Percentiles rank a stretch among this genome's conserved stretches.
Evolutionary conservation across 2,888 invertebrate genomes (phyloP).

Genomic region (Matsumyia berberina): DNA sequence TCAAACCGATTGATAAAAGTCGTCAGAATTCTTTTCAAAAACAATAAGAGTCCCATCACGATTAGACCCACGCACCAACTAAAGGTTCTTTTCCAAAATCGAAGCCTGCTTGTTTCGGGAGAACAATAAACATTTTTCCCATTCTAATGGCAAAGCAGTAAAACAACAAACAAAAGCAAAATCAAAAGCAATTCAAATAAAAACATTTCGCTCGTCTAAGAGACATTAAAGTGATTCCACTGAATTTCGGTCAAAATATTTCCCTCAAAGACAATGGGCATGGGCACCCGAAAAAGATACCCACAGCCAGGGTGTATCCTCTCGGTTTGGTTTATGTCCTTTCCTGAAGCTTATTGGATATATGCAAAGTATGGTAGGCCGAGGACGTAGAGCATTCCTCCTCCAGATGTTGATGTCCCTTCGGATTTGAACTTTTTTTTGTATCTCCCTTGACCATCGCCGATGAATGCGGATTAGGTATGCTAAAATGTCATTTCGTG

Average conservation of each 20-base stretch:
- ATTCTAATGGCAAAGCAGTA: slow-evolving; percentile 71
- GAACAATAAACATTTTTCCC: slow-evolving; percentile 76
- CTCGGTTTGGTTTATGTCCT: slow-evolving; percentile 58
- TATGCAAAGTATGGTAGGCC: slow-evolving; percentile 66
- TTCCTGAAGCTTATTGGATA: slow-evolving; percentile 68
- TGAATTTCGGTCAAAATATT: slow-evolving; percentile 59
- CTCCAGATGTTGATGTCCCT: slow-evolving; percentile 69
- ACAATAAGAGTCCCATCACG: slow-evolving; percentile 62
- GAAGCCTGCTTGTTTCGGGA: slow-evolving; percentile 51
- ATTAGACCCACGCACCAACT: slow-evolving; percentile 74
- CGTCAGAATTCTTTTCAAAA: slow-evolving; percentile 66
- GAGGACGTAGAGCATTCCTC: slow-evolving; percentile 31
- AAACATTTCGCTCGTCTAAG: slow-evolving; percentile 57
- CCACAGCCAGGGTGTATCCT: slow-evolving; percentile 13
- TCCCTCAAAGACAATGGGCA: slow-evolving; percentile 67
- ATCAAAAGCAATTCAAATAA: slow-evolving; percentile 10
- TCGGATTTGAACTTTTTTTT: slow-evolving; percentile 38
- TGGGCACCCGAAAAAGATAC: slow-evolving; percentile 59
- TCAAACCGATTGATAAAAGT: slow-evolving; percentile 76
- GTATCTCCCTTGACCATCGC: slow-evolving; percentile 42
- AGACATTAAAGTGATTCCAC: slow-evolving; percentile 71
- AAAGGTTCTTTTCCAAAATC: slow-evolving; percentile 3
- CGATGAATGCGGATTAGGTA: slow-evolving; percentile 58
- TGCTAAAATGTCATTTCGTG: slow-evolving; percentile 71
- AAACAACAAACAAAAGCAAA: slow-evolving; percentile 52